Percentiles rank a stretch among this genome's conserved stretches.
Evolutionary conservation across 2,888 invertebrate genomes (phyloP).

Genomic region (Dyspetes luteomarginatus): DNA sequence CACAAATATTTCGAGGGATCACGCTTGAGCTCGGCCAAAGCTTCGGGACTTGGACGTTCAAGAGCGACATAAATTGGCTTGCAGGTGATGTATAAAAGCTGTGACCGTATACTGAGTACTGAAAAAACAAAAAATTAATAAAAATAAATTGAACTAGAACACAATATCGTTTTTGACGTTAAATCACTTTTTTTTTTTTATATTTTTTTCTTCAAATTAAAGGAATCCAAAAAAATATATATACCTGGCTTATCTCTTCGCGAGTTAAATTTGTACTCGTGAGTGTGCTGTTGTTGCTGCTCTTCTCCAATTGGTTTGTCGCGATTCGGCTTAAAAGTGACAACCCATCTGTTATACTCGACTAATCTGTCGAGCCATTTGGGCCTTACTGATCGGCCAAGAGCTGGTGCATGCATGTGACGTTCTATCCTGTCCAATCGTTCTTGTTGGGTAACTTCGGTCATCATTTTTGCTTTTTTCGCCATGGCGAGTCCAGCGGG

Average conservation of each 20-base stretch:
- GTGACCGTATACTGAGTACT: conserved; percentile 80
- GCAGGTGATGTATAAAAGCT: conserved; percentile 85
- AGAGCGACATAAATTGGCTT: conserved; percentile 84
- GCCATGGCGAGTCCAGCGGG: conserved; percentile 84
- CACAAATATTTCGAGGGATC: conserved; percentile 72
- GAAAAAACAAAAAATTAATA: conserved; percentile 38
- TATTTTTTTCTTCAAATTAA: not conserved
- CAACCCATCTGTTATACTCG: conserved; percentile 77
- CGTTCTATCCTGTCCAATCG: conserved; percentile 85
- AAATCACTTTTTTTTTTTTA: conserved; percentile 19
- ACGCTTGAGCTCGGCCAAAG: conserved; percentile 81
- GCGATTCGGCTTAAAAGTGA: conserved; percentile 78
- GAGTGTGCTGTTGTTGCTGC: conserved; percentile 71
- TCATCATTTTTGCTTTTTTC: conserved; percentile 83
- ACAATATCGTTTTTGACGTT: not conserved
- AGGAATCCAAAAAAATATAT: conserved; percentile 44
- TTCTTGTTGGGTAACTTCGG: conserved; percentile 84
- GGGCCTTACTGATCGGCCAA: conserved; percentile 75
- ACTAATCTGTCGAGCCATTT: conserved; percentile 78
- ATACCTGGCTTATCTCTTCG: conserved; percentile 77
- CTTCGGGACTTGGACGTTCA: conserved; percentile 83
- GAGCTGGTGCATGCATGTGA: conserved; percentile 83
- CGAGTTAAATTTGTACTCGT: conserved; percentile 78
- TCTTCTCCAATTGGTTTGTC: conserved; percentile 70
- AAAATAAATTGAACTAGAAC: not conserved